Conservation (phyloP, 2,888 invertebrate genomes). For the Clistopyga incitator region DNA sequence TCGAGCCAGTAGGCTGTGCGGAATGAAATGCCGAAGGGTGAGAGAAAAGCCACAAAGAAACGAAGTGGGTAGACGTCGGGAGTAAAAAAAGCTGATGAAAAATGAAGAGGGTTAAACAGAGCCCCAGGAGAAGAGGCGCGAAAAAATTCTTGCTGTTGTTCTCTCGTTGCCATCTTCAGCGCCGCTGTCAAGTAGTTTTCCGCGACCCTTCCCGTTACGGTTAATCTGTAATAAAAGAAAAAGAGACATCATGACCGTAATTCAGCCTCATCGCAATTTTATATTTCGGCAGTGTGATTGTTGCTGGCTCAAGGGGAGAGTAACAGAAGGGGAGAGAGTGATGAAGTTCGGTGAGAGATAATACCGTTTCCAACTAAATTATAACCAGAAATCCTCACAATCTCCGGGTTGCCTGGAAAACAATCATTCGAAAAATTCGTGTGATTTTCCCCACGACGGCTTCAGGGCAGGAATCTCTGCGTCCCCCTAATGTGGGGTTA, state of each 20-base stretch:
- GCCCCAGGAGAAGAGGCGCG: neutral
- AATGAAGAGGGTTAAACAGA: slow-evolving; percentile 38
- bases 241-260: neutral
- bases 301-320: neutral
- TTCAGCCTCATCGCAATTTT: slow-evolving; percentile 24
- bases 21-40: slow-evolving; percentile 35
- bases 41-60: slow-evolving; percentile 21
- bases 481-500: neutral
- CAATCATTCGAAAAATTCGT: slow-evolving; percentile 21
- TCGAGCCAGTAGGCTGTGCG: slow-evolving; percentile 34
- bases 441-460: slow-evolving; percentile 23
- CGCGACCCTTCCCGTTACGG: neutral
- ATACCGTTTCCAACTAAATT: slow-evolving; percentile 10
- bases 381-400: slow-evolving; percentile 1
- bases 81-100: slow-evolving; percentile 48
- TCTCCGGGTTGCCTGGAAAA: neutral
- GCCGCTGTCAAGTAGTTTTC: slow-evolving; percentile 12
- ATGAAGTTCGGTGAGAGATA: neutral
- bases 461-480: neutral
- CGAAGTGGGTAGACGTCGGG: slow-evolving; percentile 6
- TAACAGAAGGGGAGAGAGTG: slow-evolving; percentile 13
- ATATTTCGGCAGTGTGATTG: slow-evolving; percentile 31
- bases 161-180: slow-evolving; percentile 1
- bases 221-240: slow-evolving; percentile 21
- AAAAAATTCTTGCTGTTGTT: neutral